Base-by-base conservation (phyloP, 2,888 invertebrate species). In the Latheticus oryzae region DNA sequence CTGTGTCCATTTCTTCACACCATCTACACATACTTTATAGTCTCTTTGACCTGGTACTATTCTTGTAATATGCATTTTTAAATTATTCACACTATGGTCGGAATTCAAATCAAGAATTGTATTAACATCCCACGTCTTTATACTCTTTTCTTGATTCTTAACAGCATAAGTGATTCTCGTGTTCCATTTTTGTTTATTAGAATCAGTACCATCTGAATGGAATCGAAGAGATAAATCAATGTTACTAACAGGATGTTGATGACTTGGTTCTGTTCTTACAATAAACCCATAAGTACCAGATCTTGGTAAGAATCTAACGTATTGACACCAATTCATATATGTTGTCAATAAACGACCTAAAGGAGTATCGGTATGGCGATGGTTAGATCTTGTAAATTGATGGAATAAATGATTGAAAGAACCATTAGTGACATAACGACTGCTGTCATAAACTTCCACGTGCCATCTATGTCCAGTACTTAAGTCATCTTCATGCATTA, bases 21-120 rank as follows among this genome's bases (percentile, higher is more conserved):
- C 74, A n/a, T 77, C 75, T n/a, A 79, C 17, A 60, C 79, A 79
- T 9, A 80, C 67, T 69, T 75, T 75, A 11, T 71, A 67, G 40
- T 77, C 73, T 33, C 72, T 68, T 56, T 77, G 68, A 16, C 70
- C 76, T 1, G 76, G 74, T 9, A 70, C 66, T 2, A 57, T 62
- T 32, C 75, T 70, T 1, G 69, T 76, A 3, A 80, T 21, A 8
- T 69, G 66, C 19, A 75, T 26, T 58, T 75, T 73, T 2, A 74
- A 5, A 26, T 55, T 70, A 21, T 74, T 75, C 9, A 54, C 26
- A 3, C 67, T 56, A 48, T 77, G 76, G 4, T 73, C 77, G 12
- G 67, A 55, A 40, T 73, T 70, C 12, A 71, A 17, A 5, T 76
- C 69, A 7, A 71, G 1, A 13, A 71, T 68, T 0, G 73, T 19